Evolutionary conservation across 2,113 vertebrate genomes (phyloP), one percentile per base, ranked within the genome.

Genomic region (Vidua chalybeata): DNA sequence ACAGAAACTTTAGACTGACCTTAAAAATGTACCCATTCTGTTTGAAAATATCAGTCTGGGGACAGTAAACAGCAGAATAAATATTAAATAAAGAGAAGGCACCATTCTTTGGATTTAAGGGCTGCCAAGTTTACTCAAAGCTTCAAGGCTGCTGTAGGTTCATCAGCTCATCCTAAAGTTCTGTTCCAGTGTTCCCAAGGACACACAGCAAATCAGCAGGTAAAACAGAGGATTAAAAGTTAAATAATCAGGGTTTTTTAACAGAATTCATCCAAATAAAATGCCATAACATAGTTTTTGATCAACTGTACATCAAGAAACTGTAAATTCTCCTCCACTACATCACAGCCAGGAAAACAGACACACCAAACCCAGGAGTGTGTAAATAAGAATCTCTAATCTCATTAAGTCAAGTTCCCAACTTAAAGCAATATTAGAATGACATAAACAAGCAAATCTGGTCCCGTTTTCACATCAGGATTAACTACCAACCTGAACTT

Each of bases 401-500:
- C 7, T 48, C 69, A 33, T 35, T 19, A 5, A 23, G 8, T 51
- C 54, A 54, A 2, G 33, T 27, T 73, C 37, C 21, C 59, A 66
- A 35, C 0, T 30, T 24, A 27, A 76, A 61, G 46, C 41, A 81
- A 11, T 13, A 61, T 2, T 22, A 63, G 35, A 80, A 69, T 24
- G 30, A n/a, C 17, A 69, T 0, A 18, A 58, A 58, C 13, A 56
- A 64, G 20, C 20, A 73, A 24, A 66, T n/a, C 69, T 52, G 19
- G 26, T 10, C 17, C 17, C 54, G 11, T 55, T 86, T 83, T 30
- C 55, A 61, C n/a, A 37, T 35, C 6, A 26, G 31, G 26, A 43
- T 41, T n/a, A 7, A 54, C 19, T n/a, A 96, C 96, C 22, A 64
- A 98, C 98, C 98, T 94, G 97, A n/a, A 27, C 85, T 90, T 75